Evolutionary conservation across 2,888 invertebrate species (phyloP).

Genomic region (Phrixothrix hirtus): DNA sequence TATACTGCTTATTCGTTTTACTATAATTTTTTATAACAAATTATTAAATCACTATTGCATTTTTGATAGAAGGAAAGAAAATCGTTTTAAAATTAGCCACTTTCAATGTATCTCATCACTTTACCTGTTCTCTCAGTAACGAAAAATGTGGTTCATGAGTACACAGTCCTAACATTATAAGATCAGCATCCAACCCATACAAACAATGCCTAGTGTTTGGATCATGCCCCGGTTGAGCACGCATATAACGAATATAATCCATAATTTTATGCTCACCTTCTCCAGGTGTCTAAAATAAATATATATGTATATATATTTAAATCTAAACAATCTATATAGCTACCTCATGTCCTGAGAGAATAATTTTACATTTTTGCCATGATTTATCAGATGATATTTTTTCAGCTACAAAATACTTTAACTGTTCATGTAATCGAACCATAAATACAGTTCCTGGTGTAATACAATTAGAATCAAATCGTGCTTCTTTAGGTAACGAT

Average conservation of each 20-base stretch:
- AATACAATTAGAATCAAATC: conserved; percentile 97
- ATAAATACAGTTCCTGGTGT: conserved; percentile 96
- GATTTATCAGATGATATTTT: conserved; percentile 83
- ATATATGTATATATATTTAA: background rate
- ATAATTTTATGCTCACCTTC: conserved; percentile 99
- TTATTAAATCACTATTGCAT: no score
- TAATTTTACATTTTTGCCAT: conserved; percentile 86
- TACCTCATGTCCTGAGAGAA: conserved; percentile 93
- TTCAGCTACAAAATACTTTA: conserved; percentile 82
- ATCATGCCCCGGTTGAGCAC: conserved; percentile 82
- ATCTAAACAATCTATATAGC: conserved; percentile 21
- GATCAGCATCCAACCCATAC: conserved; percentile 96
- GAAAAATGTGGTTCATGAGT: conserved; percentile 96
- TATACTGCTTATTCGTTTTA: no score
- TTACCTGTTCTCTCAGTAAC: conserved; percentile 88
- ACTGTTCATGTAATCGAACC: conserved; percentile 82
- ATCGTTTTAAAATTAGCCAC: no score
- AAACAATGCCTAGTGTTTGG: conserved; percentile 93
- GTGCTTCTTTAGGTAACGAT: conserved; percentile 72
- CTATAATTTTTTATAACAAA: no score
- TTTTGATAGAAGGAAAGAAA: no score
- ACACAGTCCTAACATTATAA: conserved; percentile 94
- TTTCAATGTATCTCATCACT: no score
- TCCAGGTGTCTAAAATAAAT: conserved; percentile 75
- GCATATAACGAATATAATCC: conserved; percentile 93